Conservation (phyloP, 2,888 invertebrate species). For the Marasmarcha lunaedactyla region DNA sequence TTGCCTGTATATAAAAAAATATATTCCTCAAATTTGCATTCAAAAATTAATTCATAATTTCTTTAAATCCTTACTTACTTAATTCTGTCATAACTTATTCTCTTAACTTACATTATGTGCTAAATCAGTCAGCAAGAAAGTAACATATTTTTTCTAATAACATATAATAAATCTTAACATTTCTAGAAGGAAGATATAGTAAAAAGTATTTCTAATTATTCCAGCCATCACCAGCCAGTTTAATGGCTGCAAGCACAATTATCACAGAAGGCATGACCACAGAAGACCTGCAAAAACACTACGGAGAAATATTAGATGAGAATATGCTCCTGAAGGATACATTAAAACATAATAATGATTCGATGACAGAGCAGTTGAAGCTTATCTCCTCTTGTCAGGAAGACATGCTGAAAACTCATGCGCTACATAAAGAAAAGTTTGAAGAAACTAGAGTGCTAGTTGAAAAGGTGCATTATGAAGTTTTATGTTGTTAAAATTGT, state of each 20-base stretch:
- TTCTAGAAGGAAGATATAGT: too few species aligned
- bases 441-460: conserved; percentile 73
- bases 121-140: too few species aligned
- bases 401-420: conserved; percentile 73
- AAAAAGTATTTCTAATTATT: conserved; percentile 10
- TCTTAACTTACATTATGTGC: too few species aligned
- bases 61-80: too few species aligned
- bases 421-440: conserved; percentile 75
- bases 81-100: too few species aligned
- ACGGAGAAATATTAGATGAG: conserved; percentile 67
- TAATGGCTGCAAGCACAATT: conserved; percentile 57
- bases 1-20: too few species aligned
- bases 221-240: conserved; percentile 52
- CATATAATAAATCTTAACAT: too few species aligned
- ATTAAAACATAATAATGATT: conserved; percentile 73
- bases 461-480: conserved; percentile 47
- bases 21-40: too few species aligned
- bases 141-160: too few species aligned
- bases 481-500: conserved; percentile 2
- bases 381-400: conserved; percentile 73
- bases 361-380: conserved; percentile 75
- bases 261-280: conserved; percentile 47
- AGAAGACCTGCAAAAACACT: conserved; percentile 58
- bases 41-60: too few species aligned
- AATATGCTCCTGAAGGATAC: conserved; percentile 72